Evolutionary conservation across 2,888 invertebrate species (phyloP).

Genomic region (Drosophila macrospina): DNA sequence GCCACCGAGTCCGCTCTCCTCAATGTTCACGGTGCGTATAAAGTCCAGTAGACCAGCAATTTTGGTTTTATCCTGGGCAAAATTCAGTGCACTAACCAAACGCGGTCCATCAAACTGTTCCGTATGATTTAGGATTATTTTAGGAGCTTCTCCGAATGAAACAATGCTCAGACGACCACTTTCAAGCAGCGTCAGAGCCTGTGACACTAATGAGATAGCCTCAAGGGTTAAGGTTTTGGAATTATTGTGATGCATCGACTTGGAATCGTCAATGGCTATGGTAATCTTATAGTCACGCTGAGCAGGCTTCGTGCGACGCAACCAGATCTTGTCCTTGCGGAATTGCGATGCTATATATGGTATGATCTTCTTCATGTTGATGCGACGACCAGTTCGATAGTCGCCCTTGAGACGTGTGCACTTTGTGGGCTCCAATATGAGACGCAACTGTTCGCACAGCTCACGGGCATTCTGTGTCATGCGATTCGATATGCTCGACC

Average conservation of each 20-base stretch:
- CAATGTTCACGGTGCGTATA: conserved; percentile 89
- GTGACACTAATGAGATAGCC: conserved; percentile 95
- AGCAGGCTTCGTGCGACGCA: conserved; percentile 97
- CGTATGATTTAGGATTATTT: conserved; percentile 95
- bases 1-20: conserved; percentile 84
- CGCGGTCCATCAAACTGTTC: conserved; percentile 93
- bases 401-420: conserved; percentile 97
- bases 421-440: conserved; percentile 98
- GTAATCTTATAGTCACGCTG: conserved; percentile 98
- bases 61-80: conserved; percentile 95
- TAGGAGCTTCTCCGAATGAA: conserved; percentile 94
- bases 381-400: conserved; percentile 97
- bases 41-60: conserved; percentile 93
- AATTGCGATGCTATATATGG: conserved; percentile 99
- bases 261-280: conserved; percentile 98
- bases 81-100: conserved; percentile 92
- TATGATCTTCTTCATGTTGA: conserved; percentile 99
- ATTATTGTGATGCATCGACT: conserved; percentile 94
- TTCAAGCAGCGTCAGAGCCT: conserved; percentile 96
- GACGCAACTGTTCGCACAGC: conserved; percentile 95
- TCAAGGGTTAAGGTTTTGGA: conserved; percentile 97
- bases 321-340: conserved; percentile 99
- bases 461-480: conserved; percentile 90
- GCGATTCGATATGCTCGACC: conserved; percentile 84
- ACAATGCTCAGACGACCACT: conserved; percentile 96